Conservation (phyloP, 2,888 invertebrate genomes). For the Electrophaes corylata region DNA sequence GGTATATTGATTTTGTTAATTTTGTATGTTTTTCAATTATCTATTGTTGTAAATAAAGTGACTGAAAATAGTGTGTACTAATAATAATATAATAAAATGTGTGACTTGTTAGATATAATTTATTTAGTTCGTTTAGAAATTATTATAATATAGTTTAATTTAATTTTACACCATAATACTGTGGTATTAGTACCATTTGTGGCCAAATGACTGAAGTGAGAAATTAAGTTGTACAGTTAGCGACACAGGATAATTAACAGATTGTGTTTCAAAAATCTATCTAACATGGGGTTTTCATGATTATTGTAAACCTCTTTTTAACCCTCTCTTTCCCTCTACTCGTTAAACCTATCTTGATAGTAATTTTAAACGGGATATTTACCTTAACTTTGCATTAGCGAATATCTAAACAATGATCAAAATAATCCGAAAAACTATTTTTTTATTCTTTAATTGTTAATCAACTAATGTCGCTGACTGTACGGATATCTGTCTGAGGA, state of each 20-base stretch:
- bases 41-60: constrained; percentile 28
- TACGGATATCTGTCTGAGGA: background rate
- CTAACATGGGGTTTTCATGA: too few relatives aligned
- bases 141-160: constrained; percentile 40
- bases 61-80: constrained; percentile 45
- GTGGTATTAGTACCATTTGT: constrained; percentile 44
- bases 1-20: too few relatives aligned
- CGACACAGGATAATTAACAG: background rate
- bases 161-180: constrained; percentile 45
- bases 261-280: background rate
- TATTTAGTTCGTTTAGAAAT: constrained; percentile 46
- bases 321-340: too few relatives aligned
- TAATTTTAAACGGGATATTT: too few relatives aligned
- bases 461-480: background rate
- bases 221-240: background rate
- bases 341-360: too few relatives aligned
- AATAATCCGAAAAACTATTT: background rate
- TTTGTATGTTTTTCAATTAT: constrained; percentile 7
- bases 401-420: too few relatives aligned
- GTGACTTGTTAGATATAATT: constrained; percentile 54
- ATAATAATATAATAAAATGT: constrained; percentile 41
- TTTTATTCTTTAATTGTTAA: background rate
- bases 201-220: background rate
- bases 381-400: too few relatives aligned
- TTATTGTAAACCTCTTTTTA: too few relatives aligned